phyloP scores from a whole-genome alignment of 2,113 vertebrate species.

The Mormyrus iriodes region DNA sequence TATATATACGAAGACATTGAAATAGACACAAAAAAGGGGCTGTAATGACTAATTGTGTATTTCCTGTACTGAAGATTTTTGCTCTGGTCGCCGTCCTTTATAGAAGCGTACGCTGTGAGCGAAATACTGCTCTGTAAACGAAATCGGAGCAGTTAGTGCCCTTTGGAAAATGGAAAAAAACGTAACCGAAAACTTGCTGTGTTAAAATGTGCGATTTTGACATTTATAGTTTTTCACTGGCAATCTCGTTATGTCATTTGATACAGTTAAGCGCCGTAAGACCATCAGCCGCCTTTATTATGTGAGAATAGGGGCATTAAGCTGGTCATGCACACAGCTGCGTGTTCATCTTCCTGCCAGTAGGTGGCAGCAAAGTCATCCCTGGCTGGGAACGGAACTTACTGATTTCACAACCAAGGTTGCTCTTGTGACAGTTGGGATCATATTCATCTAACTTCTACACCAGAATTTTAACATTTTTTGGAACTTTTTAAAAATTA shows the following conservation, averaged over 20 bases:
- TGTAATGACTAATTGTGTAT: background rate
- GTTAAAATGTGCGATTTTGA: background rate
- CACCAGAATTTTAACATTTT: background rate
- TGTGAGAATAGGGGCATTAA: background rate
- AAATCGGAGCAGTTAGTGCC: background rate
- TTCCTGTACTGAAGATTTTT: background rate
- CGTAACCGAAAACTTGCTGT: background rate
- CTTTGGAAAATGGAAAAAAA: background rate
- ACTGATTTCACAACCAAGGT: background rate
- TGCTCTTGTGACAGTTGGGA: background rate
- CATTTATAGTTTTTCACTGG: background rate
- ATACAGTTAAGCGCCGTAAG: background rate
- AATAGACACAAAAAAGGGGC: background rate
- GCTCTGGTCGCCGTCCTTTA: background rate
- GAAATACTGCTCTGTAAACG: background rate
- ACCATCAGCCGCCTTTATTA: background rate
- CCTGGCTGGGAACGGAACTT: background rate
- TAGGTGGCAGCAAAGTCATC: slow-evolving; percentile 10
- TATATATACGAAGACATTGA: background rate
- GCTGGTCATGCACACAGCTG: background rate
- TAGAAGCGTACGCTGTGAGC: background rate
- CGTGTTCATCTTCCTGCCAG: background rate
- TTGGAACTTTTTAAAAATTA: background rate
- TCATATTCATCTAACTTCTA: background rate
- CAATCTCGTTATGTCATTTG: background rate